Base-by-base conservation (phyloP, 1,140 invertebrate genomes). In the Macrotrachela quadricornifera region DNA sequence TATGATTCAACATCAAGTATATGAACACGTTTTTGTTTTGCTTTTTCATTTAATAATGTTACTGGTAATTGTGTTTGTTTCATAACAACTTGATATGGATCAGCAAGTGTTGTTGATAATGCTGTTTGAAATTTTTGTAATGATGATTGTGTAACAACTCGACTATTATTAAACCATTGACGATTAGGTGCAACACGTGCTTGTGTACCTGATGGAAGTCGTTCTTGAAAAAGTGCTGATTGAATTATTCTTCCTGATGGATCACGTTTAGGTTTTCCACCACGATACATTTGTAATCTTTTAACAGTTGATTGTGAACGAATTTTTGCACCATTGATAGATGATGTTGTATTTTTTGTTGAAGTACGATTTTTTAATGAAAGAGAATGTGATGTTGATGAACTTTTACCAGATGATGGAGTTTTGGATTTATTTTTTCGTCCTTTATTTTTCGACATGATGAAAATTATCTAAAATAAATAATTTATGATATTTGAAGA, bases 31-130 rank as follows among this genome's bases (percentile, higher is more conserved):
- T 82, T 75, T 70, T 87, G 77, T 67, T 47, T 91, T 1, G 83
- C 79, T 62, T 80, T 83, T 71, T 96, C 88, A 70, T 94, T 87
- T 0, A 99, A 73, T 36, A 99, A 72, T 1, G 87, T 87, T 16
- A 96, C 80, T 1, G 94, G 94, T 38, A 97, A 73, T 60, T 83
- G 83, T 1, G 91, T 90, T 13, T 87, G 85, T 67, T 82, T 86
- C 85, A 99, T 90, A 8, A 99, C 78, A 21, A 99, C 82, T 68
- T 95, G 83, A 66, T 95, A 97, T 0, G 92, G 91, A 73, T 99
- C 87, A 62, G 82, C 86, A 44, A 90, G 76, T 30, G 82, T 90
- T 61, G 84, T 83, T 38, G 84, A 85, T 62, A 99, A 77, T 71
- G 94, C 87, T 49, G 83, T 81, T 73, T 97, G 88, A 66, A 99